Conservation (phyloP, 2,113 vertebrate species). For the Archilochus colubris region DNA sequence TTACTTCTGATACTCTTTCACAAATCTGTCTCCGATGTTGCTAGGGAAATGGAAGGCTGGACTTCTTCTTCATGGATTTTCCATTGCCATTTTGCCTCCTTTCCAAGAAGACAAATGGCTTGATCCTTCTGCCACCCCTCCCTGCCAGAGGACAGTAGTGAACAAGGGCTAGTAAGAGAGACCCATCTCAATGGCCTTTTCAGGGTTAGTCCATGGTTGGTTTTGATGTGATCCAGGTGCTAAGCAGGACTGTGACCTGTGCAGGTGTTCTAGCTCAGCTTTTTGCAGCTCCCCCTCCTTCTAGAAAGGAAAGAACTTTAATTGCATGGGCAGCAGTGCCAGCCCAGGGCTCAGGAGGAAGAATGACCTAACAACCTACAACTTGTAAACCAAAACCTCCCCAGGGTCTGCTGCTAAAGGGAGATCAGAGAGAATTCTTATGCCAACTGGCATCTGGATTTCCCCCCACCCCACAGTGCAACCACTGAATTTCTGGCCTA, state of each 20-base stretch:
- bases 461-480: neutral
- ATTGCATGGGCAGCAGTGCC: neutral
- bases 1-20: neutral
- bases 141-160: neutral
- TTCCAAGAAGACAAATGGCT: neutral
- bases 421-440: conserved; percentile 34
- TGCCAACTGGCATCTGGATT: neutral
- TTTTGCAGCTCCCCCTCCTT: neutral
- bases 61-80: neutral
- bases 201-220: neutral
- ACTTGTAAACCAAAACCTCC: conserved; percentile 37
- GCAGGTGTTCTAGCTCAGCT: neutral
- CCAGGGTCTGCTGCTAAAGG: conserved; percentile 9
- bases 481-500: neutral
- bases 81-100: neutral
- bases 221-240: neutral
- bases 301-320: neutral
- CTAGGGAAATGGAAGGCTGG: neutral
- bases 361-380: conserved; percentile 18
- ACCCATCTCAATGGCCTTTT: neutral
- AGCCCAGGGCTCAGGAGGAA: neutral
- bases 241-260: neutral
- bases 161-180: neutral
- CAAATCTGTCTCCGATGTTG: neutral
- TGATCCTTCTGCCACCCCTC: neutral